Conservation (phyloP, 2,797 vertebrate genomes). For the Arctocebus calabarensis region DNA sequence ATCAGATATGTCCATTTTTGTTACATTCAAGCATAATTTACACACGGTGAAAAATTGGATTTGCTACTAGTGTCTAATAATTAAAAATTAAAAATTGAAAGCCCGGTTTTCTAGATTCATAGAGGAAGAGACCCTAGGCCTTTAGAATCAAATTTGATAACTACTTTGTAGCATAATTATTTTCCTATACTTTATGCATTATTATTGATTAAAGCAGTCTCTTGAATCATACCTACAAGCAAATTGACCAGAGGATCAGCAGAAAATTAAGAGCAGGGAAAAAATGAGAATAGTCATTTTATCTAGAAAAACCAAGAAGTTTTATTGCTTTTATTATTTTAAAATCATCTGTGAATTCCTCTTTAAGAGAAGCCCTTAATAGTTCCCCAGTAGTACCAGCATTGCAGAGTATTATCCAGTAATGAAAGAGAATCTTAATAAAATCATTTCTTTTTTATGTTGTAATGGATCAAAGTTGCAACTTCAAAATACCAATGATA, state of each 20-base stretch:
- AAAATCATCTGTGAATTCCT: slow-evolving; percentile 66
- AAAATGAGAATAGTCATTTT: slow-evolving; percentile 33
- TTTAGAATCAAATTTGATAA: slow-evolving; percentile 59
- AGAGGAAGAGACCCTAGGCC: slow-evolving; percentile 14
- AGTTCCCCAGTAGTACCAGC: slow-evolving; percentile 38
- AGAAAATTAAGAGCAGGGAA: slow-evolving; percentile 61
- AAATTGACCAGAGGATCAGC: slow-evolving; percentile 15
- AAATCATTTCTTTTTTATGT: slow-evolving; percentile 77
- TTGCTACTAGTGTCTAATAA: slow-evolving; percentile 10
- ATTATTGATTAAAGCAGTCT: slow-evolving; percentile 33
- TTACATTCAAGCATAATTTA: neutral
- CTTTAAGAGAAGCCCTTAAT: slow-evolving; percentile 55
- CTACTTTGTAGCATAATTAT: slow-evolving; percentile 59
- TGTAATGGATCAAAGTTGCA: slow-evolving; percentile 77
- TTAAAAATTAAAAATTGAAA: slow-evolving; percentile 10
- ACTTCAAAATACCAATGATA: slow-evolving; percentile 77
- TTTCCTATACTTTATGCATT: neutral
- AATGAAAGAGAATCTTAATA: slow-evolving; percentile 79
- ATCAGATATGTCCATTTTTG: neutral
- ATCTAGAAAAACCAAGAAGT: slow-evolving; percentile 59
- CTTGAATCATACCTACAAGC: slow-evolving; percentile 53
- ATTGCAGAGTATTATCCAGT: slow-evolving; percentile 44
- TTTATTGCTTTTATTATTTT: slow-evolving; percentile 60
- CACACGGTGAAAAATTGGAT: neutral
- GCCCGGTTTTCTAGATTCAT: neutral